phyloP scores from a whole-genome alignment of 2,113 vertebrate species.

The Chaetorhynchus papuensis region DNA sequence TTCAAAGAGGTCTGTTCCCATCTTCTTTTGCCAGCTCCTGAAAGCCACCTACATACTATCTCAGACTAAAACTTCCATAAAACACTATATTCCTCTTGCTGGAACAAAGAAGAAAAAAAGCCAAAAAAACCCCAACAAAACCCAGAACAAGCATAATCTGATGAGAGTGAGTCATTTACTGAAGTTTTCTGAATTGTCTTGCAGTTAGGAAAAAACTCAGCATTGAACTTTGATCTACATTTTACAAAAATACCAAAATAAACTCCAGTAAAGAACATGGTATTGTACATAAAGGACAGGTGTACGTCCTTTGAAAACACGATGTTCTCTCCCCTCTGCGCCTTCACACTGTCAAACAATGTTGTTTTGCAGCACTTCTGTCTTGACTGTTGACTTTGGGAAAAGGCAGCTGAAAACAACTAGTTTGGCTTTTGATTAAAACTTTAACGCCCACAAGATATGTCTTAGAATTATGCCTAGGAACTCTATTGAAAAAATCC shows the following conservation, averaged over 20 bases:
- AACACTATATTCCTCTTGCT: not conserved
- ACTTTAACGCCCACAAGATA: not conserved
- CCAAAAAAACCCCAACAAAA: fast-evolving
- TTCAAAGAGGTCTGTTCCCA: not conserved
- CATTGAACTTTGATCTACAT: not conserved
- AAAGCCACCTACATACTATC: not conserved
- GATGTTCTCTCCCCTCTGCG: not conserved
- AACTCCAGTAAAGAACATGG: not conserved
- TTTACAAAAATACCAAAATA: not conserved
- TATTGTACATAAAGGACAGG: not conserved
- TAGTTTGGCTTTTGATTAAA: not conserved
- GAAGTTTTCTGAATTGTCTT: not conserved
- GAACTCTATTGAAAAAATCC: not conserved
- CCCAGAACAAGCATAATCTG: not conserved
- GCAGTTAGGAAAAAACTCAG: not conserved
- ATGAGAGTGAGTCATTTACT: not conserved
- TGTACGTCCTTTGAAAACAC: not conserved
- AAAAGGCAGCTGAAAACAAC: not conserved
- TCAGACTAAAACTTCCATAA: not conserved
- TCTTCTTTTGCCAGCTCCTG: not conserved
- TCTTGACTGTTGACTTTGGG: not conserved
- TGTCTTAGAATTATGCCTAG: not conserved
- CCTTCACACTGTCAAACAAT: not conserved
- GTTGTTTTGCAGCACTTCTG: not conserved
- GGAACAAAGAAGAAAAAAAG: not conserved